These are phyloP conservation scores for Rhynchophorus ferrugineus DNA, from an alignment of 1,140 invertebrate genomes.

Conservation along the genomic window DNA sequence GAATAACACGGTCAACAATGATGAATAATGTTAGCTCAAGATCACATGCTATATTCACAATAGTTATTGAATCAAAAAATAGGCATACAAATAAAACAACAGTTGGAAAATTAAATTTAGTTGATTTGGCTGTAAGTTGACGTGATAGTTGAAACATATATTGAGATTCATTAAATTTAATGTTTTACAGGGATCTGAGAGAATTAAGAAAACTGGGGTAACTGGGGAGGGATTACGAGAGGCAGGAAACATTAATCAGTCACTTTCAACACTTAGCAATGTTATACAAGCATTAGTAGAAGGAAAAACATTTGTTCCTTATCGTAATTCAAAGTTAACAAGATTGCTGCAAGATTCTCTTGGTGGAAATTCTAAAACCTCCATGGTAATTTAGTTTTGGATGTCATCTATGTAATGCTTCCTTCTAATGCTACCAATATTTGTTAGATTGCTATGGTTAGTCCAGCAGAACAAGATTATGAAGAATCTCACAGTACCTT, in stretches of 20 bases:
- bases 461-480: slow-evolving; percentile 93
- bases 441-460: slow-evolving; percentile 73
- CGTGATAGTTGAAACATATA: background rate
- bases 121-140: slow-evolving; percentile 58
- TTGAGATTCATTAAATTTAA: background rate
- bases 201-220: slow-evolving; percentile 88
- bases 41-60: slow-evolving; percentile 97
- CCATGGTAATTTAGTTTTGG: slow-evolving; percentile 55
- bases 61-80: slow-evolving; percentile 92
- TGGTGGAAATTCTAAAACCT: slow-evolving; percentile 93
- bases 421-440: background rate
- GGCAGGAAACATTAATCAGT: slow-evolving; percentile 93
- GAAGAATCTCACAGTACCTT: slow-evolving; percentile 96
- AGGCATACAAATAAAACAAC: slow-evolving; percentile 64
- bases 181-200: slow-evolving; percentile 60
- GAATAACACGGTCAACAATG: slow-evolving; percentile 79
- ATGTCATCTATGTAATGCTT: slow-evolving; percentile 3
- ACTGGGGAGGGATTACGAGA: slow-evolving; percentile 83
- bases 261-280: slow-evolving; percentile 87
- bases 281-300: slow-evolving; percentile 93
- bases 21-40: slow-evolving; percentile 98
- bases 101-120: slow-evolving; percentile 66
- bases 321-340: slow-evolving; percentile 91
- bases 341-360: slow-evolving; percentile 88
- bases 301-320: slow-evolving; percentile 90